Percentiles rank a stretch among this genome's conserved stretches.
phyloP scores from a whole-genome alignment of 2,113 vertebrate species.

The Neotoma lepida region DNA sequence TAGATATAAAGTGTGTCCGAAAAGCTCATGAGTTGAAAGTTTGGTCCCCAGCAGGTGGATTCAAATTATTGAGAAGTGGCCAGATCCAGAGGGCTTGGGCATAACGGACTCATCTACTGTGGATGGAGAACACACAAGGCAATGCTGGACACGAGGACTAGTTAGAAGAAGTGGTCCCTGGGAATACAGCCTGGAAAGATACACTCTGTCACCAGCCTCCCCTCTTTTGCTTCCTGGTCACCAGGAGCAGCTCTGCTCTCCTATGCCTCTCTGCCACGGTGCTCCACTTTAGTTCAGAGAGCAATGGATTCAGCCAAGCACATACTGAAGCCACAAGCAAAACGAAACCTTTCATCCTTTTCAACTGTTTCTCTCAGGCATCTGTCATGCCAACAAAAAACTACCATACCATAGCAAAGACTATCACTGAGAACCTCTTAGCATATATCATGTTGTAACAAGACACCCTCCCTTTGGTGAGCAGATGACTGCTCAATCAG shows the following conservation, averaged over 20 bases:
- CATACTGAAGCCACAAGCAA: neutral
- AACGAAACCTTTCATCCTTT: neutral
- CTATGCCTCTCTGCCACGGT: neutral
- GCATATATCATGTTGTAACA: neutral
- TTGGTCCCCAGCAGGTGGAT: neutral
- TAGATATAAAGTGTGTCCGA: neutral
- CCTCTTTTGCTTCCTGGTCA: neutral
- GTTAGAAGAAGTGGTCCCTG: neutral
- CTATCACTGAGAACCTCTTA: neutral
- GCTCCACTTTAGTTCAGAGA: neutral
- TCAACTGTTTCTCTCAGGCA: neutral
- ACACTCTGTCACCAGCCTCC: no score
- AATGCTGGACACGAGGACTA: neutral
- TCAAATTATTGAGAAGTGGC: neutral
- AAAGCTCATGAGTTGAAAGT: neutral
- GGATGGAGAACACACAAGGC: neutral
- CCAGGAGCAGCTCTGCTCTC: neutral
- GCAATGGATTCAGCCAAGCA: neutral
- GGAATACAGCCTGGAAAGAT: neutral
- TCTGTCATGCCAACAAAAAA: neutral
- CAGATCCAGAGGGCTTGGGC: neutral
- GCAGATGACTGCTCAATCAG: neutral
- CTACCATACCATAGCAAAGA: neutral
- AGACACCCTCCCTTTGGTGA: neutral
- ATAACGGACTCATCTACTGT: neutral